Evolutionary conservation across 2,113 vertebrate species (phyloP), one percentile per base, ranked within the genome.

Genomic region (Condylura cristata): DNA sequence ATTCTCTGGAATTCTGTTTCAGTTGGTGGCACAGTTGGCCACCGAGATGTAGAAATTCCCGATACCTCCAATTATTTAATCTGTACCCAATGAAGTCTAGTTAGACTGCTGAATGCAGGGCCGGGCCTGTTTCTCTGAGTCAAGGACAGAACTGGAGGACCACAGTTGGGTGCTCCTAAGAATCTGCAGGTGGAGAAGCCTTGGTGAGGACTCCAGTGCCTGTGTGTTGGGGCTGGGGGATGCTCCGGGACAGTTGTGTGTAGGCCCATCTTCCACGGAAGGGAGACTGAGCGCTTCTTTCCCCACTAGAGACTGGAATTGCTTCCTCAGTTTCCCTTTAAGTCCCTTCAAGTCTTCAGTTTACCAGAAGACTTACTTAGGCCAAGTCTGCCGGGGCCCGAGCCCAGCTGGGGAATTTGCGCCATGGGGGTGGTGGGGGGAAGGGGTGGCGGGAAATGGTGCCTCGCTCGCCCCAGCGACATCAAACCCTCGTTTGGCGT

Each of bases 401-500:
- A 63, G 75, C 92, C 65, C 86, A 44, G 91, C 82, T 66, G 88
- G 95, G 95, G 94, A 90, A 75, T 92, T 11, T 14, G 84, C 78
- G 34, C 66, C 26, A 44, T 75, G 10, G 37, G 26, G 90, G 92
- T 74, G 51, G 34, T 12, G 37, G 26, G 90, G 92, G 78, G 51
- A 39, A 74, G 94, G 66, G 94, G 95, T 74, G 97, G 96, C 96
- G 97, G 97, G 95, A 97, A 97, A 95, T 97, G 97, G 96, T 96
- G 94, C 96, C 94, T 95, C 95, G 88, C 90, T 96, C 93, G 96
- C 93, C 96, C 90, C 97, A 82, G 94, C 90, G 96, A 97, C 97
- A 96, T 97, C 97, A 97, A 97, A 96, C 96, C 97, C 97, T 97
- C 97, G 95, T 96, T 97, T 96, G 97, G 96, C 95, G 92, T 12